Base-by-base conservation (phyloP, 2,888 invertebrate species). In the Margaritifera margaritifera region DNA sequence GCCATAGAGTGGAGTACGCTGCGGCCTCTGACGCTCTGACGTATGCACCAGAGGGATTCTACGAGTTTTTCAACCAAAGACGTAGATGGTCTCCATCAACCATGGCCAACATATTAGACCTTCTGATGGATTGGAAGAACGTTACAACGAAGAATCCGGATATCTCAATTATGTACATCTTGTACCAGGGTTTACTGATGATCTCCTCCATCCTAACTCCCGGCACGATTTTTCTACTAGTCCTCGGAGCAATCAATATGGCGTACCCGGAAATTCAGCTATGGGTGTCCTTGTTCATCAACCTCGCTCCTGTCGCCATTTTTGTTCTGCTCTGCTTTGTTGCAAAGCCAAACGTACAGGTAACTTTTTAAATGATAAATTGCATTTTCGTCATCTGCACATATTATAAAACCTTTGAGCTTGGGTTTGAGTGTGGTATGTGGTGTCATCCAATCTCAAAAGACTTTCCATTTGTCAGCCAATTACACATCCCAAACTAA, bases 81-180 rank as follows among this genome's bases (percentile, higher is more conserved):
- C 94, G 99, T 88, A 93, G 99, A 80, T 99, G 99, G 99, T 97
- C 97, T 74, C 98, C 99, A 11, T 99, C 99, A 0, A 99, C 99
- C 58, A 95, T 99, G 89, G 98, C 99, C 75, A 99, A 99, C 90
- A 98, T 99, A 88, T 95, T 98, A 94, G 99, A 99, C 90, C 92
- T 99, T 85, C 72, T 87, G n/a, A 57, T 73, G 66, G 76, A 75
- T 67, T 81, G 81, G 80, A 70, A 66, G 31, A 72, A 69, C 52
- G 76, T 78, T 8, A 96, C 98, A 74, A 94, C 95, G 89, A 95
- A 98, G 83, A 99, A 99, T 89, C 97, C 98, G 89, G 98, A 98
- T 87, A 98, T 99, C 83, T 98, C 98, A 0, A 68, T 79, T 42
- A 74, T 84, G 20, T 88, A 86, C 74, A 84, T 88, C 52, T 55